Evolutionary conservation across 2,888 invertebrate genomes (phyloP), one percentile per base, ranked within the genome.

Genomic region (Phorcus lineatus): DNA sequence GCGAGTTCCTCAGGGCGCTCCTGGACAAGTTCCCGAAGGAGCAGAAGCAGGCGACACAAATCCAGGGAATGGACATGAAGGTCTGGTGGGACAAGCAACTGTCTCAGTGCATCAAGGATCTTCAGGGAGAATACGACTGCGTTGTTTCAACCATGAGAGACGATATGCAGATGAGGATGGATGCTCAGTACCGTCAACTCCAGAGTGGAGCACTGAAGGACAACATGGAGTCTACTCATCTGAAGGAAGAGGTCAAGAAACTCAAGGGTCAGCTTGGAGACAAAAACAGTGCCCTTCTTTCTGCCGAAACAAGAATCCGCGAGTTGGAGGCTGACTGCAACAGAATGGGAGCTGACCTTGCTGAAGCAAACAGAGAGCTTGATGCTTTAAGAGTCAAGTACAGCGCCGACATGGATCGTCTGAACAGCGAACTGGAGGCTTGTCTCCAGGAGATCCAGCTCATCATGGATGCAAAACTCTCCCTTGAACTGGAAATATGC

Each of bases 81-180:
- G 93, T 93, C 81, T 94, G 92, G 91, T 94, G 94, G 93, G 93
- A 94, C 88, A 93, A 93, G 82, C 94, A 94, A 85, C 88, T 94
- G 82, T 89, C 92, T 4, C 88, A 91, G 78, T 93, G 93, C 52
- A 91, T 94, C 74, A 89, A 92, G 36, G 94, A 94, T 81, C 93
- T 94, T 81, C 92, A 94, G 83, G 86, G 86, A 36, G 93, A 94
- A 82, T 94, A 94, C 88, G 93, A 94, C 78, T 89, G 90, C 84
- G 91, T 93, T 79, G 85, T 93, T 79, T 91, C 90, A 74, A 84
- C 87, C 79, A 92, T 94, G 84, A 88, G 90, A 52, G 89, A 86
- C 47, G 93, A 94, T 82, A 88, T 93, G 84, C 93, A 94, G 81
- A 90, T 89, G 80, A 93, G 92, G 91, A 94, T 93, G 91, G 92